phyloP scores from a whole-genome alignment of 2,113 vertebrate genomes.

The Nothocercus julius region DNA sequence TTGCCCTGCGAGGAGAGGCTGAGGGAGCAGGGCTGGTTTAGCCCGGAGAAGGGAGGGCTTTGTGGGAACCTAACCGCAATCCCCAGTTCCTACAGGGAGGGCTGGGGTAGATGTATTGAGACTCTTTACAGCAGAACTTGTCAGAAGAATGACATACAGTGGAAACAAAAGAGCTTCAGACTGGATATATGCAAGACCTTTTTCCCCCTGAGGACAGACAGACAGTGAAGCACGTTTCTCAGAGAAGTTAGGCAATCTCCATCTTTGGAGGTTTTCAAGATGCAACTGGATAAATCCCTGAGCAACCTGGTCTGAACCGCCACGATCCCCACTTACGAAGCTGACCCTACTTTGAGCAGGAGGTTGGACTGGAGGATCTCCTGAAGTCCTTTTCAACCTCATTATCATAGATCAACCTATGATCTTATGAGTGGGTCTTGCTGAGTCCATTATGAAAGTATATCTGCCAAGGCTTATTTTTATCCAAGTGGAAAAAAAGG shows the following conservation, averaged over 20 bases:
- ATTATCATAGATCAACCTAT: neutral
- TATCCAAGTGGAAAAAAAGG: conserved; percentile 75
- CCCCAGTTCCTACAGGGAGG: neutral
- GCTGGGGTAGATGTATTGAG: neutral
- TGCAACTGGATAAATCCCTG: neutral
- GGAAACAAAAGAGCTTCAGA: neutral
- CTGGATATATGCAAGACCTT: neutral
- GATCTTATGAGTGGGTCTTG: conserved; percentile 49
- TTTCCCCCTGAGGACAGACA: neutral
- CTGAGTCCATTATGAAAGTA: conserved; percentile 79
- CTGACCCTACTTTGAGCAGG: neutral
- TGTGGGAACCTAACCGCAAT: neutral
- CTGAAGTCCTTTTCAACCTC: neutral
- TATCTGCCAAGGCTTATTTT: conserved; percentile 74
- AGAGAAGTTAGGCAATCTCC: neutral
- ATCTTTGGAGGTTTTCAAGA: neutral
- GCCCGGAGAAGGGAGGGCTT: neutral
- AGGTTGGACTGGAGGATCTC: neutral
- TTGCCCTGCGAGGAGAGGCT: neutral
- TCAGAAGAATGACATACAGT: neutral
- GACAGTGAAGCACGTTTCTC: neutral
- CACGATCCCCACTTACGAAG: neutral
- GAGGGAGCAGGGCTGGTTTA: neutral
- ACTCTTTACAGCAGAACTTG: neutral
- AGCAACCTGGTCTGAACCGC: neutral